A percentile compares a stretch with the other conserved stretches of the same genome.
Conservation (phyloP, 2,113 vertebrate genomes). For the Tylochromis polylepis region DNA sequence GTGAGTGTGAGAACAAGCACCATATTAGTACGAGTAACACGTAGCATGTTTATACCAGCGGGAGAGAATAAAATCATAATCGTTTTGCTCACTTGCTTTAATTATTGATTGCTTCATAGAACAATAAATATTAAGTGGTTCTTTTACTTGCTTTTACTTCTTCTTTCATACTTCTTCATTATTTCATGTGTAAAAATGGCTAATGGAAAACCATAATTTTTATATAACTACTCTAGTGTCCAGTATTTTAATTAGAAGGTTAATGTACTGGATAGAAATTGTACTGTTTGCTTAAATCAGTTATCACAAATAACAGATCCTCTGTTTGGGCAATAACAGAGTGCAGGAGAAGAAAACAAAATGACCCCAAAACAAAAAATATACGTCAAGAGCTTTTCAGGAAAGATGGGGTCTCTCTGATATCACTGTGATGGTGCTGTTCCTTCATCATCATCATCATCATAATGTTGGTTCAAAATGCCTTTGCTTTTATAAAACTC, state of each 20-base stretch:
- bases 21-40: background rate
- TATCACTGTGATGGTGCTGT: background rate
- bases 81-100: background rate
- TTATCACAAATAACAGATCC: background rate
- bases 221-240: accelerated
- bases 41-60: background rate
- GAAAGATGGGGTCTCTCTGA: background rate
- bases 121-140: background rate
- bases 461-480: too few species aligned
- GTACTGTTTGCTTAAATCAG: background rate
- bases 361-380: background rate
- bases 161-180: background rate
- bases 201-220: background rate
- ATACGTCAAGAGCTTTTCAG: background rate
- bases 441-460: accelerated
- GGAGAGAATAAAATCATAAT: background rate
- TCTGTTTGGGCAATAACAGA: background rate
- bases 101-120: background rate
- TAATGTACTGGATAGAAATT: background rate
- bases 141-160: background rate
- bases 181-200: background rate
- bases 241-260: background rate
- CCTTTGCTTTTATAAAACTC: background rate
- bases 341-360: background rate
- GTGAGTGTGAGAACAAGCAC: background rate